Evolutionary conservation across 2,113 vertebrate genomes (phyloP).

Genomic region (Ifrita kowaldi): DNA sequence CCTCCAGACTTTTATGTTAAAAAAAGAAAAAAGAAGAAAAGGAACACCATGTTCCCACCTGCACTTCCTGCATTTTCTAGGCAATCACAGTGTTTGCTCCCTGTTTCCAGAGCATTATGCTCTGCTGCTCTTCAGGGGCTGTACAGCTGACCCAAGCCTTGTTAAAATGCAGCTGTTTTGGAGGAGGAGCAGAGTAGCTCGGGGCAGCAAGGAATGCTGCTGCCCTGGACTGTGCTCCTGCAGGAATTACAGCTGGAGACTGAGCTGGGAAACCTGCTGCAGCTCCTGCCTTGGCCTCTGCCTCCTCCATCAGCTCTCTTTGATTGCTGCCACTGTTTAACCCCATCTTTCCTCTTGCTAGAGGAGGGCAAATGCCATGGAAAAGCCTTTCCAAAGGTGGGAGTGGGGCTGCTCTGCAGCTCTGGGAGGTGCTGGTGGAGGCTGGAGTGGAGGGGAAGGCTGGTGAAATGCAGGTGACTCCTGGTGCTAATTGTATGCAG

Average conservation of each 20-base stretch:
- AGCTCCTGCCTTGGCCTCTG: not conserved
- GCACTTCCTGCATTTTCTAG: fast-evolving
- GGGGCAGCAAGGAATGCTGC: not conserved
- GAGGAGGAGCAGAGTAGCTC: not conserved
- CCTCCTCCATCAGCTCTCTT: not conserved
- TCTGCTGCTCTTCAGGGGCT: not conserved
- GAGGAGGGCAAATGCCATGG: not conserved
- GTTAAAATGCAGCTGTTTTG: not conserved
- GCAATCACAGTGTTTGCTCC: fast-evolving
- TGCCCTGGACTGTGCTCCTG: not conserved
- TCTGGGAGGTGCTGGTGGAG: not conserved
- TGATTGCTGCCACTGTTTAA: not conserved
- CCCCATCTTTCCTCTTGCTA: not conserved
- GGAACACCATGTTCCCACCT: not conserved
- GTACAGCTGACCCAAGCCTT: not conserved
- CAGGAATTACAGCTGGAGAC: not conserved
- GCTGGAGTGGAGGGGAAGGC: not conserved
- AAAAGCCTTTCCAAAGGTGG: not conserved
- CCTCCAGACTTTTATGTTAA: not conserved
- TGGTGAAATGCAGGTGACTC: not conserved
- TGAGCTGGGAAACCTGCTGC: not conserved
- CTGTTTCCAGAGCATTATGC: not conserved
- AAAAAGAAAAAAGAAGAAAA: not conserved
- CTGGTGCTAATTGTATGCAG: not conserved
- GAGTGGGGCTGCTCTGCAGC: not conserved